Evolutionary conservation across 2,888 invertebrate species (phyloP).

Genomic region (Xanthia icteritia): DNA sequence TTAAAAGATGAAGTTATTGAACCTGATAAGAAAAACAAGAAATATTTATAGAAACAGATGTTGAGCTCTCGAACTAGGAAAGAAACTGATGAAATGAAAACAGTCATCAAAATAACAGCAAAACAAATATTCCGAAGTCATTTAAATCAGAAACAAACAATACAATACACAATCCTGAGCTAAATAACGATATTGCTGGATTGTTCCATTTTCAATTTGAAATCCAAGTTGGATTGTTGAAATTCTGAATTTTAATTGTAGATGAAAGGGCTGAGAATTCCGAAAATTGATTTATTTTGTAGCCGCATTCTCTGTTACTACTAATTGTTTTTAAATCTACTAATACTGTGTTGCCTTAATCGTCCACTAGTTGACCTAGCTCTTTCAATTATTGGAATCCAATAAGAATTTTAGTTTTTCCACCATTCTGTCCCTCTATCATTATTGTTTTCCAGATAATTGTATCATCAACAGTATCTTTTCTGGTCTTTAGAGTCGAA

Average conservation of each 20-base stretch:
- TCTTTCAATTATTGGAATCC: background rate
- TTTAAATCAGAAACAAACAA: constrained; percentile 40
- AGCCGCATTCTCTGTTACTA: background rate
- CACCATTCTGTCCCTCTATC: background rate
- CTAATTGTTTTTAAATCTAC: background rate
- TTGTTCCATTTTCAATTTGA: constrained; percentile 44
- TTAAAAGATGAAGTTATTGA: background rate
- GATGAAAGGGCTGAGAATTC: constrained; percentile 20
- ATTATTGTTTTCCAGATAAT: background rate
- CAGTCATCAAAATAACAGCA: constrained; percentile 14
- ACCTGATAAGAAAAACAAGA: constrained; percentile 10
- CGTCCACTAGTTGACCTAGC: background rate
- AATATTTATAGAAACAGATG: background rate
- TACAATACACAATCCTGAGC: constrained; percentile 10
- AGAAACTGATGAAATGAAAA: constrained; percentile 20
- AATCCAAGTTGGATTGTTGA: constrained; percentile 38
- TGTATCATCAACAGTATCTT: background rate
- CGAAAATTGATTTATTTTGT: constrained; percentile 13
- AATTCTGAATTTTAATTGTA: constrained; percentile 46
- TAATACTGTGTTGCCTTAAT: background rate
- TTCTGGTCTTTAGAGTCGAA: constrained; percentile 8
- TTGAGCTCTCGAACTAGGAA: background rate
- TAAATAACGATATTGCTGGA: constrained; percentile 31
- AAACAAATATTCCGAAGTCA: constrained; percentile 23
- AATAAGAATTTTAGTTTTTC: background rate